phyloP scores from a whole-genome alignment of 2,888 invertebrate species.

The Prosapia bicincta region DNA sequence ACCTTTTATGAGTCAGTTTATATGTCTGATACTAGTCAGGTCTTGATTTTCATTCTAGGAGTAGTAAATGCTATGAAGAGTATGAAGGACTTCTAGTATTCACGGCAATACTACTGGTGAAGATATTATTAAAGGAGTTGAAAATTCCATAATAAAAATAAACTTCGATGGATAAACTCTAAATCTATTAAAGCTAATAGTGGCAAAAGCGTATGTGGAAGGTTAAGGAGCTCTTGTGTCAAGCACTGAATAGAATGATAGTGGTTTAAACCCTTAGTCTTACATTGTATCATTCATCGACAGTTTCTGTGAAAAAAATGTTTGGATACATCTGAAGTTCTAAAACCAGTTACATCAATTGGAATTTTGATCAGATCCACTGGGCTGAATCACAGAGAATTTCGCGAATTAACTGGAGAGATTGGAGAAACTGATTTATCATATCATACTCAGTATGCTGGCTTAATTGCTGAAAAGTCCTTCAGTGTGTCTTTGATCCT shows the following conservation, averaged over 20 bases:
- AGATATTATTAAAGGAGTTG: too few relatives aligned
- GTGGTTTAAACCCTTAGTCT: too few relatives aligned
- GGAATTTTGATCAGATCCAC: not conserved
- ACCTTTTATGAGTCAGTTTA: not conserved
- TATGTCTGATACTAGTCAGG: not conserved
- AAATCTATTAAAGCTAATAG: not conserved
- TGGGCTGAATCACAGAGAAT: not conserved
- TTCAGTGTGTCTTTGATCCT: slow-evolving; percentile 34
- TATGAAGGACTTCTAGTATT: not conserved
- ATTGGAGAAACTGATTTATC: slow-evolving; percentile 40
- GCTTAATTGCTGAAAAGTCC: slow-evolving; percentile 36
- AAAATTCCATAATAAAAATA: not conserved
- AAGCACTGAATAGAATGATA: not conserved
- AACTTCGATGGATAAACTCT: not conserved
- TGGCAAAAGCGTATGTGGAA: not conserved
- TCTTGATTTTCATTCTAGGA: not conserved
- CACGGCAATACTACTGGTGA: not conserved
- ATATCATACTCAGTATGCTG: slow-evolving; percentile 35
- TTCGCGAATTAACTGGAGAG: slow-evolving; percentile 19
- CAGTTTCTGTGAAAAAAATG: not conserved
- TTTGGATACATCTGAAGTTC: not conserved
- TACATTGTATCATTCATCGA: too few relatives aligned
- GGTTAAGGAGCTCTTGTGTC: not conserved
- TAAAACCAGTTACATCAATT: too few relatives aligned
- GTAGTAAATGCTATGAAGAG: not conserved